These are phyloP conservation scores for Scotopteryx bipunctaria DNA, from an alignment of 2,888 invertebrate genomes.

Conservation along the genomic window DNA sequence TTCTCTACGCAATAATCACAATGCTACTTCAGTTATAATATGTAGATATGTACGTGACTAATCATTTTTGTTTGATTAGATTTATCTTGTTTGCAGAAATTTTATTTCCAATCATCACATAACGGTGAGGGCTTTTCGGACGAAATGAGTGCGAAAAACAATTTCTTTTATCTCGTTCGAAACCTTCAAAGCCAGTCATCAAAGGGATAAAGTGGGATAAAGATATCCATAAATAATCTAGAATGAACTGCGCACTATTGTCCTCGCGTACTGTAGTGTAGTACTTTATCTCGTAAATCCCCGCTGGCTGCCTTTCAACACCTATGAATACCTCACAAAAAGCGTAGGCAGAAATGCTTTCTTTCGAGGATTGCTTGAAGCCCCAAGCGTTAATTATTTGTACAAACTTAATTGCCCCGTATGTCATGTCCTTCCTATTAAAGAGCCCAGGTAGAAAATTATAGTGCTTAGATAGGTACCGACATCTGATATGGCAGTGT, in stretches of 20 bases:
- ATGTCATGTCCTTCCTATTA: conserved; percentile 11
- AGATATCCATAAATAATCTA: no score
- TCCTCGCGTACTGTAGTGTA: no score
- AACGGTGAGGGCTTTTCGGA: no score
- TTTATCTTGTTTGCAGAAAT: conserved; percentile 1
- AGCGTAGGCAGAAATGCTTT: conserved; percentile 17
- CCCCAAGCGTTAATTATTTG: conserved; percentile 9
- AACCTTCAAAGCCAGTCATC: no score
- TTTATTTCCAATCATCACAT: conserved; percentile 2
- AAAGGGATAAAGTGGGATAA: no score
- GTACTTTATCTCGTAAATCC: not conserved
- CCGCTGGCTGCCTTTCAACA: not conserved
- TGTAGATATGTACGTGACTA: conserved; percentile 28
- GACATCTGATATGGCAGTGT: no score
- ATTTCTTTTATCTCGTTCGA: no score
- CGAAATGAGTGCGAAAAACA: no score
- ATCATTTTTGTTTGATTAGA: conserved; percentile 20
- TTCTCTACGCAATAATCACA: conserved; percentile 33
- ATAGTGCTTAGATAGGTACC: no score
- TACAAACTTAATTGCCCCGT: conserved; percentile 10
- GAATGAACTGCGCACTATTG: not conserved
- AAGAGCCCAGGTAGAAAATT: not conserved
- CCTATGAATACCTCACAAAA: conserved; percentile 17
- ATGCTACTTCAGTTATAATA: conserved; percentile 11
- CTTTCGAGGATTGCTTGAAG: conserved; percentile 4